Evolutionary conservation across 2,113 vertebrate genomes (phyloP).

Genomic region (Pipra filicauda): DNA sequence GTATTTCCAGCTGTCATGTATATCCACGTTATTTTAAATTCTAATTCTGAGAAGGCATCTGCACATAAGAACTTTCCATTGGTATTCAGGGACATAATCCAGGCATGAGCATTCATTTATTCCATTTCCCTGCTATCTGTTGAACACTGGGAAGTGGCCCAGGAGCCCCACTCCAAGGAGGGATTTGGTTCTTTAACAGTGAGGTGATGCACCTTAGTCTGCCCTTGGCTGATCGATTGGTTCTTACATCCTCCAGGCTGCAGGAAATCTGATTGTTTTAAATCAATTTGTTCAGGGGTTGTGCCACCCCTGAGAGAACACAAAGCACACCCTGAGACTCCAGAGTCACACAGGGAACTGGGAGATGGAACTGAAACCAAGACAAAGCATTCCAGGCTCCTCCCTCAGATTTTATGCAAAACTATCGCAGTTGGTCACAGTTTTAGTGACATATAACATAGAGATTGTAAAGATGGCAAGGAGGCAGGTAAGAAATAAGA

Average conservation of each 20-base stretch:
- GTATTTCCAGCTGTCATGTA: not conserved
- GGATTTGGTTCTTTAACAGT: conserved; percentile 7
- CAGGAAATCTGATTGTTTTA: conserved; percentile 35
- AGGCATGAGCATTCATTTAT: not conserved
- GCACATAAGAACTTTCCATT: not conserved
- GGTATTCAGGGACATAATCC: conserved; percentile 1
- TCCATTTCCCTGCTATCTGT: conserved; percentile 28
- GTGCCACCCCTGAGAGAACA: conserved; percentile 13
- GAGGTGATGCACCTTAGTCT: conserved; percentile 34
- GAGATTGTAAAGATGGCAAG: not conserved
- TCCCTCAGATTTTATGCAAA: not conserved
- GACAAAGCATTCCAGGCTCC: not conserved
- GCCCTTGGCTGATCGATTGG: conserved; percentile 55
- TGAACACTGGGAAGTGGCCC: conserved; percentile 40
- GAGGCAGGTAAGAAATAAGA: not conserved
- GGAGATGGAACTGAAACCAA: not conserved
- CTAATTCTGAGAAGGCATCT: not conserved
- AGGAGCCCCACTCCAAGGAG: conserved; percentile 29
- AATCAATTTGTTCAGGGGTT: not conserved
- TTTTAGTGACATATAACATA: not conserved
- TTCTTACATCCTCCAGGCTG: conserved; percentile 35
- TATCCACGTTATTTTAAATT: not conserved
- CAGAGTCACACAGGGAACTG: not conserved
- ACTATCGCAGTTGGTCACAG: not conserved
- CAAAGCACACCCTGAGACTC: not conserved